Base-by-base conservation (phyloP, 2,888 invertebrate genomes). In the Nysson spinosus region DNA sequence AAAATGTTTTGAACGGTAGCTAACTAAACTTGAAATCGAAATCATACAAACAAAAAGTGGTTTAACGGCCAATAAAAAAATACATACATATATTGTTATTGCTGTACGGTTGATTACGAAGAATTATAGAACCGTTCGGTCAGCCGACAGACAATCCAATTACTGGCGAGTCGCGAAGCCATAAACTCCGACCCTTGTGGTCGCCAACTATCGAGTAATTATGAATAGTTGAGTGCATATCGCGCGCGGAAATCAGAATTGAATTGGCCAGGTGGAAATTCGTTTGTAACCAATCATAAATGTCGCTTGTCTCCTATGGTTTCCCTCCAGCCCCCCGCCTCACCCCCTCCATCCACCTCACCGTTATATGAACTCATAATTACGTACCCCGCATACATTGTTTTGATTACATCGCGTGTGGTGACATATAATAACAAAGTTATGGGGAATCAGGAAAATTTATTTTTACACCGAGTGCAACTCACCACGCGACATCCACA, bases 71-170 rank as follows among this genome's bases (percentile, higher is more conserved):
- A 20, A 19, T 6, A 6, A 19, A 9, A 30, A 46, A 12, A n/a
- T n/a, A 2, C 39, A 7, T 7, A 14, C 32, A 19, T 19, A 35
- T 30, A 37, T 39, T 51, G 22, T 12, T 54, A 44, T 73, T 69
- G 49, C 56, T 46, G 46, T 57, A 49, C 39, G 44, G 19, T 28
- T 14, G 47, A 22, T 51, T 44, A 28, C 50, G 67, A 72, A 70
- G 70, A 70, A 81, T 81, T 78, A 79, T 78, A 73, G 79, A 79
- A 76, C 70, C 74, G 73, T 71, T 78, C 74, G 77, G 76, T 77
- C 74, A 70, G 69, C 70, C 71, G 78, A 71, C 75, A 72, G 80
- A 80, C 81, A 80, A 81, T 81, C 77, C 81, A 79, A 81, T 81
- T 81, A 81, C 30, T 46, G 35, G 44, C 52, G 69, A 69, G 55